A percentile compares a stretch with the other conserved stretches of the same genome.
phyloP scores from a whole-genome alignment of 2,797 vertebrate genomes.

The Pitangus sulphuratus region DNA sequence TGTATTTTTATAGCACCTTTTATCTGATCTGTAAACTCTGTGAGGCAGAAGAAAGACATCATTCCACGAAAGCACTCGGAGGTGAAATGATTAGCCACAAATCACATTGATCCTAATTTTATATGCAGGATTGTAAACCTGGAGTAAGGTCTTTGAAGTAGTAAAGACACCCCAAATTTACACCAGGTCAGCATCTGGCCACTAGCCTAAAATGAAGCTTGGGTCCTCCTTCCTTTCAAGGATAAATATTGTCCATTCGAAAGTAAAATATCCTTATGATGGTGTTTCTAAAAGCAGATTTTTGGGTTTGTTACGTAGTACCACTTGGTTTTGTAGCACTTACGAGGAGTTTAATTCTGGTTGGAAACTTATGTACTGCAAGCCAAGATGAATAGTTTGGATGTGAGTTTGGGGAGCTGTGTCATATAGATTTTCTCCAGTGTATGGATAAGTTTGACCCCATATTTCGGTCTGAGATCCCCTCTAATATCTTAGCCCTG shows the following conservation, averaged over 20 bases:
- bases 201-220: background rate
- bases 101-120: background rate
- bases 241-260: background rate
- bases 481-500: background rate
- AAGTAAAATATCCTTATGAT: background rate
- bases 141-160: background rate
- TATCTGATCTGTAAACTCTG: conserved; percentile 19
- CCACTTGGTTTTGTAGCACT: background rate
- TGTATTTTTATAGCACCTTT: conserved; percentile 39
- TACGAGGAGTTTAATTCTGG: background rate
- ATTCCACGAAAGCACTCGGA: background rate
- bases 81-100: conserved; percentile 14
- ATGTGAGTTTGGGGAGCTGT: rapidly evolving
- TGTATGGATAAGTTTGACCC: background rate
- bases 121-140: background rate
- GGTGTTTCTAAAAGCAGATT: background rate
- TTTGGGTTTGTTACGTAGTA: background rate
- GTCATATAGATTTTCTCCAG: rapidly evolving
- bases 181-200: background rate
- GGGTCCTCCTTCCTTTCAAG: background rate
- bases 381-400: background rate
- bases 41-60: background rate
- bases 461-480: background rate
- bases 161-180: background rate
- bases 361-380: background rate